Conservation (phyloP, 2,113 vertebrate genomes). For the Sula dactylatra region DNA sequence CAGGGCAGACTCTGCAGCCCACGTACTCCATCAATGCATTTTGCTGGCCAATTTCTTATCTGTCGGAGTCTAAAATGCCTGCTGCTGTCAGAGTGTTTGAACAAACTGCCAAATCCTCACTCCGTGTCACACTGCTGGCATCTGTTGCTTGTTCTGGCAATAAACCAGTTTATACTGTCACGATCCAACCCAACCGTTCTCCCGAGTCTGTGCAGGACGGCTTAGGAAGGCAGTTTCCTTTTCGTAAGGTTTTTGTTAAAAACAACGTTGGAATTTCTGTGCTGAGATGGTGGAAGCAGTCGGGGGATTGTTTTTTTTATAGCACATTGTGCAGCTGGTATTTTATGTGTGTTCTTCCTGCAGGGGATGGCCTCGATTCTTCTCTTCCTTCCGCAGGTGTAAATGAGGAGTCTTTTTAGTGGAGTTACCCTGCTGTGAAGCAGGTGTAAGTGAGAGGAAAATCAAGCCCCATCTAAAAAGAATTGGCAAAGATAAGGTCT, state of each 20-base stretch:
- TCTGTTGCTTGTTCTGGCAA: slow-evolving; percentile 61
- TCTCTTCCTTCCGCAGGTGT: neutral
- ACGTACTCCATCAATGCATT: slow-evolving; percentile 37
- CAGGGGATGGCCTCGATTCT: slow-evolving; percentile 3
- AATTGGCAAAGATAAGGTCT: slow-evolving; percentile 41
- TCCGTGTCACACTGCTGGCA: slow-evolving; percentile 49
- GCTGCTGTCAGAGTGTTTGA: slow-evolving; percentile 55
- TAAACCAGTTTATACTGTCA: slow-evolving; percentile 60
- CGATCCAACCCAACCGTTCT: slow-evolving; percentile 36
- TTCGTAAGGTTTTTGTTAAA: slow-evolving; percentile 46
- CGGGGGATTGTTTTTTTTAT: neutral
- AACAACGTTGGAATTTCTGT: slow-evolving; percentile 25
- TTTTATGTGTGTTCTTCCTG: slow-evolving; percentile 27
- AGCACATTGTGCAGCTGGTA: neutral
- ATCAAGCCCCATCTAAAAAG: slow-evolving; percentile 17
- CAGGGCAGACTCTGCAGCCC: neutral
- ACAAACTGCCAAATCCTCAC: slow-evolving; percentile 53
- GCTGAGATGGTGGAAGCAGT: slow-evolving; percentile 4
- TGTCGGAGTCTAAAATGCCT: slow-evolving; percentile 55
- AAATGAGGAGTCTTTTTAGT: slow-evolving; percentile 24
- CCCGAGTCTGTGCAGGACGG: neutral
- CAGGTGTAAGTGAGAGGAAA: slow-evolving; percentile 52
- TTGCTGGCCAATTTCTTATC: slow-evolving; percentile 62
- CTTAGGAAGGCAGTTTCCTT: neutral
- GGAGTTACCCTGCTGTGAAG: slow-evolving; percentile 37